phyloP scores from a whole-genome alignment of 2,797 vertebrate species.

The Sebastolobus altivelis region DNA sequence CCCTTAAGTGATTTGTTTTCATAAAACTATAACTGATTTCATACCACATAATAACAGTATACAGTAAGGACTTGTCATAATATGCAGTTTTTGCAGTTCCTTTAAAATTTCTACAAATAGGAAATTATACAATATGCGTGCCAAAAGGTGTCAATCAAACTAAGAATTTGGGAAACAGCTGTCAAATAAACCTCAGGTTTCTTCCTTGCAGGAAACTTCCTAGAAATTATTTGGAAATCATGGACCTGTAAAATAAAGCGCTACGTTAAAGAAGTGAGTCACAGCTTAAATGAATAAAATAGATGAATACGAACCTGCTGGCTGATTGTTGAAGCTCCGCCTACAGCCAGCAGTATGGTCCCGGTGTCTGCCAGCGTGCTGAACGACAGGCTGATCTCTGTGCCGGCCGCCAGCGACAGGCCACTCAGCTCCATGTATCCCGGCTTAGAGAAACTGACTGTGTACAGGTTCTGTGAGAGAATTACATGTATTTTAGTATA shows the following conservation, averaged over 20 bases:
- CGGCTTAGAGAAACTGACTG: slow-evolving; percentile 92
- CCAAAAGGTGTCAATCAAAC: too few species aligned
- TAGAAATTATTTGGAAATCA: background rate
- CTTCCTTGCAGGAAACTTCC: background rate
- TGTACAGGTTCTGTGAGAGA: slow-evolving; percentile 90
- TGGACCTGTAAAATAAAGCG: background rate
- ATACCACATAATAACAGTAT: too few species aligned
- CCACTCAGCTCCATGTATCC: slow-evolving; percentile 92
- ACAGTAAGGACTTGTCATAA: background rate
- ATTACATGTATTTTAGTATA: background rate
- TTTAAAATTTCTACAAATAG: too few species aligned
- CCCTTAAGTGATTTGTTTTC: background rate
- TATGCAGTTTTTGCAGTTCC: too few species aligned
- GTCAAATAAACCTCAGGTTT: too few species aligned
- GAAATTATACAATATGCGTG: too few species aligned
- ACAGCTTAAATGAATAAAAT: background rate
- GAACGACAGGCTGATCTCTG: slow-evolving; percentile 97
- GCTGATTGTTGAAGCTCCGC: slow-evolving; percentile 49
- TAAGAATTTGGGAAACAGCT: too few species aligned
- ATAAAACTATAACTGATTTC: background rate
- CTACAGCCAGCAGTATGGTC: slow-evolving; percentile 90
- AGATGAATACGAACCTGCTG: slow-evolving; percentile 53
- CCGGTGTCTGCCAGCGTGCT: slow-evolving; percentile 94
- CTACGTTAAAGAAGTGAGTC: background rate
- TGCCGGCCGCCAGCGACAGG: slow-evolving; percentile 84